phyloP scores from a whole-genome alignment of 2,797 vertebrate genomes.

The Darevskia mixta region DNA sequence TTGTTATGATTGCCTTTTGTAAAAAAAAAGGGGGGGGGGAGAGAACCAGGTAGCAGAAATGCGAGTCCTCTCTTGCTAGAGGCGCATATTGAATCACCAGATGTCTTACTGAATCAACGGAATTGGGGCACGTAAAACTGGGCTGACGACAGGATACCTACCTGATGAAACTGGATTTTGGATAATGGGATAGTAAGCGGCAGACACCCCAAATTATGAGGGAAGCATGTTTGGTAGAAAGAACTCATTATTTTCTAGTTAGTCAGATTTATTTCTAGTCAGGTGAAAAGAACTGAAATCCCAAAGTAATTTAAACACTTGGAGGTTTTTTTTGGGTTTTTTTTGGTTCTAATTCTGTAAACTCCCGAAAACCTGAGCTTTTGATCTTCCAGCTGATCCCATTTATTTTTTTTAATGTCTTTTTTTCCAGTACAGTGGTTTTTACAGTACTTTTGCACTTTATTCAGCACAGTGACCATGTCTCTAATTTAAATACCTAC shows the following conservation, averaged over 20 bases:
- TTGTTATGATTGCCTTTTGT: neutral
- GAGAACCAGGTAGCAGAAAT: neutral
- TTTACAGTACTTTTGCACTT: slow-evolving; percentile 24
- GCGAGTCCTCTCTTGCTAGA: neutral
- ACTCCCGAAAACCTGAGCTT: neutral
- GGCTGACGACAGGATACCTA: neutral
- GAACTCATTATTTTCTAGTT: neutral
- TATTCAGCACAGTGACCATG: slow-evolving; percentile 16
- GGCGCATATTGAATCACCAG: neutral
- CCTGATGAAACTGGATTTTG: neutral
- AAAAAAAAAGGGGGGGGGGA: neutral
- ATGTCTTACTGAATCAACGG: neutral
- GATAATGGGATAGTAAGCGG: neutral
- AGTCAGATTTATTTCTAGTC: neutral
- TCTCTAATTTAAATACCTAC: slow-evolving; percentile 56
- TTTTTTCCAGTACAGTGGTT: slow-evolving; percentile 21
- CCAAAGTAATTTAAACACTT: neutral
- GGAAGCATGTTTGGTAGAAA: slow-evolving; percentile 7
- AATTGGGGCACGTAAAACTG: neutral
- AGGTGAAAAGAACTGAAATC: slow-evolving; percentile 27
- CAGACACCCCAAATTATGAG: too few species aligned
- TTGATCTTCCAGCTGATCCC: neutral
- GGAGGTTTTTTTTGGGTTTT: neutral
- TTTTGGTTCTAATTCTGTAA: slow-evolving; percentile 30
- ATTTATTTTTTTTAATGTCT: slow-evolving; percentile 47